Conservation (phyloP, 2,888 invertebrate genomes). For the Drosophila vallismaia region DNA sequence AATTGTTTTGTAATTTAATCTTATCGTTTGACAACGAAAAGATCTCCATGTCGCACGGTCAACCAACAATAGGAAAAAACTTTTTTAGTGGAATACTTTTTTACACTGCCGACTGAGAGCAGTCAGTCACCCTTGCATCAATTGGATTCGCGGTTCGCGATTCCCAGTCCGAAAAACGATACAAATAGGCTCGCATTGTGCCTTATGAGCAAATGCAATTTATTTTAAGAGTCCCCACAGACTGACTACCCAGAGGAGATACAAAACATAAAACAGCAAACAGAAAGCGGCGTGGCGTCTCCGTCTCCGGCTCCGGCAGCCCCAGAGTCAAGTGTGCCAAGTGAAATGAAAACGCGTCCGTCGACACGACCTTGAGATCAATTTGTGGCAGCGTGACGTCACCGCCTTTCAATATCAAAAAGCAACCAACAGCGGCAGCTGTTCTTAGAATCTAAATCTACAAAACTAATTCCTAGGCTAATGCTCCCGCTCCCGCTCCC, state of each 20-base stretch:
- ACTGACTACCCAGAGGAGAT: neutral
- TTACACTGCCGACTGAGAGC: neutral
- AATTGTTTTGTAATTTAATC: slow-evolving; percentile 75
- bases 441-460: slow-evolving; percentile 39
- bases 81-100: slow-evolving; percentile 8
- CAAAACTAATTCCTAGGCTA: slow-evolving; percentile 38
- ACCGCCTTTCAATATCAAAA: slow-evolving; percentile 37
- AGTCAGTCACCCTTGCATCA: slow-evolving; percentile 33
- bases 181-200: slow-evolving; percentile 14
- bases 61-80: slow-evolving; percentile 15
- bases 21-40: slow-evolving; percentile 67
- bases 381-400: slow-evolving; percentile 74
- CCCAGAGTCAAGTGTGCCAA: slow-evolving; percentile 64
- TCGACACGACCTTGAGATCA: slow-evolving; percentile 71
- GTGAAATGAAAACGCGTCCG: slow-evolving; percentile 75
- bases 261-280: slow-evolving; percentile 5
- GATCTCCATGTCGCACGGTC: slow-evolving; percentile 34
- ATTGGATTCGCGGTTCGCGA: slow-evolving; percentile 11
- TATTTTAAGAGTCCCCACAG: slow-evolving; percentile 30
- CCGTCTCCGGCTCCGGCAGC: slow-evolving; percentile 13
- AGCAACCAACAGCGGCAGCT: slow-evolving; percentile 58
- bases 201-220: slow-evolving; percentile 56
- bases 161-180: slow-evolving; percentile 9
- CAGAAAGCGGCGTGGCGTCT: neutral
- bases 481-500: slow-evolving; percentile 25